Evolutionary conservation across 2,113 vertebrate species (phyloP), one percentile per base, ranked within the genome.

Genomic region (Percina caprodes): DNA sequence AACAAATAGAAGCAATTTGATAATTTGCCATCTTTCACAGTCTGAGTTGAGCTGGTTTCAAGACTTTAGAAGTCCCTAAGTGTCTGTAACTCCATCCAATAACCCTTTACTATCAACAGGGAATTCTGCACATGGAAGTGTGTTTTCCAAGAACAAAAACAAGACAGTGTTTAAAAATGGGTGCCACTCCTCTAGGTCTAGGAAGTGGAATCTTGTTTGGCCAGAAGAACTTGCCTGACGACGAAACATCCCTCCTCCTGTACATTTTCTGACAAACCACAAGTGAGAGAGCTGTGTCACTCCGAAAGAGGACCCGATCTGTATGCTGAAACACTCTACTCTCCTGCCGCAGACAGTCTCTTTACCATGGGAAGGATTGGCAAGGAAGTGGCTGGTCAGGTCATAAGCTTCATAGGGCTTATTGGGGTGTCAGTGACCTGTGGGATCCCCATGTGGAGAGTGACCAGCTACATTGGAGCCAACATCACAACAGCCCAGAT

Each of bases 401-500:
- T 94, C 16, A 88, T 99, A 21, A 96, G 96, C 0, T 96, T 98
- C 85, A 84, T 96, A 3, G 98, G 98, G 70, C 94, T 98, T 61
- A 0, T 98, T 63, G 96, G 96, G 0, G 66, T 93, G 60, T 89
- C 97, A 1, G 93, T 99, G 63, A 89, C 93, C 83, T 96, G 95
- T 0, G 96, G 96, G 0, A 23, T 99, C 70, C 98, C 98, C 75
- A 96, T 98, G 96, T 99, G 98, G 98, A 90, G 96, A 0, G 96
- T 96, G 81, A 97, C 97, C 0, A 87, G 94, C 48, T 99, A 90
- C 89, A 84, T 98, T 0, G 97, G 97, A 2, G 96, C 96, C 93
- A 99, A 97, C 95, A 99, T 96, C 5, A 92, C 94, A 56, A 90
- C 95, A 0, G 95, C 92, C 0, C 95, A 96, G 89, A 72, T 93